Evolutionary conservation across 2,797 vertebrate genomes (phyloP).

Genomic region (Limosa lapponica): DNA sequence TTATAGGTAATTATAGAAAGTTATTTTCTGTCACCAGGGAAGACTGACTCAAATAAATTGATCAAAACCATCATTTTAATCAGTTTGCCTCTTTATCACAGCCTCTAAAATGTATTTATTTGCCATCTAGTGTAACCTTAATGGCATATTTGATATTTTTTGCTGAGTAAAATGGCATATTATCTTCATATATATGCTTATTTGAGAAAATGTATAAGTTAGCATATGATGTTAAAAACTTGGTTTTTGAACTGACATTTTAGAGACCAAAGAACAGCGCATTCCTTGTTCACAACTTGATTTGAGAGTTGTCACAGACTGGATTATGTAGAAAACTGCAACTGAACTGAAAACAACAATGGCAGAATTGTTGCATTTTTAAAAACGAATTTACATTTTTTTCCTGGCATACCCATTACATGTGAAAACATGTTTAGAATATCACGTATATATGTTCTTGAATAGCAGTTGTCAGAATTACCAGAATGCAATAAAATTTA

Average conservation of each 20-base stretch:
- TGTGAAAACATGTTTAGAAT: neutral
- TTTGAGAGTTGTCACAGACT: neutral
- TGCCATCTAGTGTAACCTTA: neutral
- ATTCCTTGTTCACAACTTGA: accelerated
- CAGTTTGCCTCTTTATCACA: neutral
- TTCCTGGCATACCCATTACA: accelerated
- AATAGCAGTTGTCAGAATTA: neutral
- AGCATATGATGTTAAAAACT: neutral
- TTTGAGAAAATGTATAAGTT: neutral
- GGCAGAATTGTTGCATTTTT: neutral
- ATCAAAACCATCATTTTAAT: neutral
- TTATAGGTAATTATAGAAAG: neutral
- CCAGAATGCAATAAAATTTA: neutral
- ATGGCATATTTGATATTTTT: neutral
- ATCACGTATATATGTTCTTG: neutral
- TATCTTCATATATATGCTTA: neutral
- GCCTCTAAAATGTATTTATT: neutral
- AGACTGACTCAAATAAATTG: neutral
- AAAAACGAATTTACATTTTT: neutral
- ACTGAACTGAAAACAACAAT: neutral
- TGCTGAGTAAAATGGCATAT: neutral
- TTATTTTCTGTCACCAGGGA: neutral
- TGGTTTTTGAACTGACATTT: neutral
- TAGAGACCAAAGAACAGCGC: neutral
- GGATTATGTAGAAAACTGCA: neutral